phyloP scores from a whole-genome alignment of 2,797 vertebrate genomes.

The Catostomus latipinnis region DNA sequence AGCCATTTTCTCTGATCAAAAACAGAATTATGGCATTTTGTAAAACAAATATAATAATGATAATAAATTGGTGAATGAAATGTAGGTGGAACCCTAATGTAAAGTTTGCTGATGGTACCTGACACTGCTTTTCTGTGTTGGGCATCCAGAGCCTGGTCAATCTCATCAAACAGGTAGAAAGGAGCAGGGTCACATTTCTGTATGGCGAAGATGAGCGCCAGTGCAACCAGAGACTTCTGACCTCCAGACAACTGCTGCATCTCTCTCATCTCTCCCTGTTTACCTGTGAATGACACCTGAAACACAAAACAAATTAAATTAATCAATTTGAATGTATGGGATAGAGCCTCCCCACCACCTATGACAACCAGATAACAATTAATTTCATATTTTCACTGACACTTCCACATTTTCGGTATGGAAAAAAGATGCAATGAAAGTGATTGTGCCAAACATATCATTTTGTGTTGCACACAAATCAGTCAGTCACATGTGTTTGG shows the following conservation, averaged over 20 bases:
- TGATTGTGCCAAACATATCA: too few species aligned
- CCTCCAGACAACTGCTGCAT: slow-evolving; percentile 99
- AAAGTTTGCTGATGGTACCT: slow-evolving; percentile 73
- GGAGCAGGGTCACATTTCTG: slow-evolving; percentile 98
- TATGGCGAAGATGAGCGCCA: slow-evolving; percentile 97
- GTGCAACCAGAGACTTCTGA: slow-evolving; percentile 94
- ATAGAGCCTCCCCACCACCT: neutral
- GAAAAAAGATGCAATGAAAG: too few species aligned
- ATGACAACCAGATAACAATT: too few species aligned
- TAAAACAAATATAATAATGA: too few species aligned
- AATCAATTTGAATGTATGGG: neutral
- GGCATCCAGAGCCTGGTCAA: slow-evolving; percentile 96
- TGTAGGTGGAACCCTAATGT: too few species aligned
- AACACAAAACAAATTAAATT: neutral
- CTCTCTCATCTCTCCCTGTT: slow-evolving; percentile 99
- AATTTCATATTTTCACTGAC: too few species aligned
- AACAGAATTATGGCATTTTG: too few species aligned
- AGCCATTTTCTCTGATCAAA: too few species aligned
- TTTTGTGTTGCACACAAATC: too few species aligned
- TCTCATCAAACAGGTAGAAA: slow-evolving; percentile 98
- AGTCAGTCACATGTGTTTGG: too few species aligned
- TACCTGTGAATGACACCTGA: slow-evolving; percentile 97
- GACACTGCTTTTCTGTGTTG: slow-evolving; percentile 99
- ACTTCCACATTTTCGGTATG: too few species aligned
- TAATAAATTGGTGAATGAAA: too few species aligned